Evolutionary conservation across 2,888 invertebrate species (phyloP), one percentile per base, ranked within the genome.

Genomic region (Dioctria rufipes): DNA sequence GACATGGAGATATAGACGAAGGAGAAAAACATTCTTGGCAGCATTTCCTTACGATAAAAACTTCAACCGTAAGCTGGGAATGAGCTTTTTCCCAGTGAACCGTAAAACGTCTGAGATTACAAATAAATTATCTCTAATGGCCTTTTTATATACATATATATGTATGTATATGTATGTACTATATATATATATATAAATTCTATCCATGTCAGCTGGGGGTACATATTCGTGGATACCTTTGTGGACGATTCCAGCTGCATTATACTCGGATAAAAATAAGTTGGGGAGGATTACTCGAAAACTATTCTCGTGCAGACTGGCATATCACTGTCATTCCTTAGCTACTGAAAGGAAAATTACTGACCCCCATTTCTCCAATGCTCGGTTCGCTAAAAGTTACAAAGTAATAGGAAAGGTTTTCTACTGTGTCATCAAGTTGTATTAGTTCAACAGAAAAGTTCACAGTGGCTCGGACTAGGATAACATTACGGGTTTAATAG

Each of bases 61-160:
- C 40, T 65, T 65, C 3, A 39, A 65, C 39, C 9, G 3, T 40
- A 65, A 65, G 39, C 40, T 65, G 37, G 9, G 39, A 3, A 8
- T 37, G 9, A 65, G 40, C 40, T 40, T 39, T 65, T 40, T 65
- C 42, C 65, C 39, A 40, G 65, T 11, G 39, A 84, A 83, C 83
- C 83, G 83, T 83, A 83, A 84, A 86, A 86, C 85, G 85, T 85
- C 85, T 86, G 86, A 87, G 88, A 87, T 88, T 87, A 88, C 87
- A 88, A 87, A 87, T 87, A 87, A 87, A 88, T 88, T 87, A 87
- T 88, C 86, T 86, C 85, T 88, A 88, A 87, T 86, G 87, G 87
- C 65, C 5, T 65, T 37, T 37, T 37, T 3, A 25, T 37, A 51
- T 9, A n/a, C 2, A 65, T 9, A 51, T 25, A 25, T 25, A n/a